Evolutionary conservation across 2,797 vertebrate species (phyloP).

Genomic region (Helarctos malayanus): DNA sequence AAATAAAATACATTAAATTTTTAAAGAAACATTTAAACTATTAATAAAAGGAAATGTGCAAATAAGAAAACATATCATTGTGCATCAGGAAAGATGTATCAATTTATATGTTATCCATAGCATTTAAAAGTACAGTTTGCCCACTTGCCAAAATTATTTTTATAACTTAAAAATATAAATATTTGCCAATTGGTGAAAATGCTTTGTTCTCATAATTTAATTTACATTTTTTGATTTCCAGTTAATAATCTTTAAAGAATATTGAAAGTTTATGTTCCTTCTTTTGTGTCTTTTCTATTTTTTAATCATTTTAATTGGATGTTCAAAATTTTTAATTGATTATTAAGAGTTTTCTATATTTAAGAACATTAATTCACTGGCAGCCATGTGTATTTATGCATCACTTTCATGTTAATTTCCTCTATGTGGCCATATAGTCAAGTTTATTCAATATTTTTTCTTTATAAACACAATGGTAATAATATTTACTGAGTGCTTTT

Average conservation of each 20-base stretch:
- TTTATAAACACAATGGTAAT: not conserved
- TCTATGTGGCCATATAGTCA: not conserved
- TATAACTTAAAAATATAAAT: not conserved
- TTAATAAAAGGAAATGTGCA: not conserved
- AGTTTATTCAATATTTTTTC: not conserved
- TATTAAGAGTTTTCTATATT: not conserved
- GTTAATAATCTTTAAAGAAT: not conserved
- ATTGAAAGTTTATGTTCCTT: not conserved
- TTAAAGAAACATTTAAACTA: not conserved
- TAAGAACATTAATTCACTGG: not conserved
- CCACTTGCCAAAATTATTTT: not conserved
- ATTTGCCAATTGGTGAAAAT: conserved; percentile 5
- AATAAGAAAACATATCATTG: not conserved
- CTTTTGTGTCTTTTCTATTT: not conserved
- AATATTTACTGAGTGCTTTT: not conserved
- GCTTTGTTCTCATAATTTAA: not conserved
- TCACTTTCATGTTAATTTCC: not conserved
- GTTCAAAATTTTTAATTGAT: not conserved
- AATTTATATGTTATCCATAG: not conserved
- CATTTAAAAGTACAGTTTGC: not conserved
- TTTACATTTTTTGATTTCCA: not conserved
- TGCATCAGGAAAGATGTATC: not conserved
- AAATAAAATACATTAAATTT: not conserved
- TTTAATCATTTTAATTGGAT: not conserved
- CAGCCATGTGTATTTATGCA: not conserved